Evolutionary conservation across 2,113 vertebrate species (phyloP).

Genomic region (Bubalus kerabau): DNA sequence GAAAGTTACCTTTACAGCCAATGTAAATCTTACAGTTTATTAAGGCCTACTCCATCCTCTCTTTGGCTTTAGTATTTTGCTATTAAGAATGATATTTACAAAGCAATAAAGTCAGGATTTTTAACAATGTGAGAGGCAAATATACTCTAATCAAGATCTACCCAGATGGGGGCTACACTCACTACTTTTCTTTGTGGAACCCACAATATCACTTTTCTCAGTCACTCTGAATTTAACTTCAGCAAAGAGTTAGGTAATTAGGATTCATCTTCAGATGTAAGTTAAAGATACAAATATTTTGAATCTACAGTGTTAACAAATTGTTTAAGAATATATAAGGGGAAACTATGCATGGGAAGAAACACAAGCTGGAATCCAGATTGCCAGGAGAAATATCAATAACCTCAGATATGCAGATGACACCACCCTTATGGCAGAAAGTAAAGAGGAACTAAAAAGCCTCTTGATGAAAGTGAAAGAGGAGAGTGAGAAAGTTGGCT

Average conservation of each 20-base stretch:
- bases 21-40: neutral
- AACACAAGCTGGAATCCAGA: too few species aligned
- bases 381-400: too few species aligned
- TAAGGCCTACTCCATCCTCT: neutral
- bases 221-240: neutral
- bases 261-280: neutral
- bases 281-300: neutral
- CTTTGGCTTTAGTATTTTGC: neutral
- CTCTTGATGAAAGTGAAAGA: too few species aligned
- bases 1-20: neutral
- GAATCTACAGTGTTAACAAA: neutral
- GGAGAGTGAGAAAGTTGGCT: too few species aligned
- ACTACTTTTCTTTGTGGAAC: neutral
- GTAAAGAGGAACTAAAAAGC: too few species aligned
- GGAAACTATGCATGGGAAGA: neutral
- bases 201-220: neutral
- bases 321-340: neutral
- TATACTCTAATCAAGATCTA: neutral
- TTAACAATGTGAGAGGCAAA: neutral
- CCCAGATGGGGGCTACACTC: neutral
- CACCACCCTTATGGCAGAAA: too few species aligned
- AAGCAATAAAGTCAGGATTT: neutral
- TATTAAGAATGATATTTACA: neutral
- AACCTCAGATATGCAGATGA: too few species aligned
- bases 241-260: neutral